Percentiles rank a stretch among this genome's conserved stretches.
Evolutionary conservation across 2,797 vertebrate species (phyloP).

Genomic region (Parambassis ranga): DNA sequence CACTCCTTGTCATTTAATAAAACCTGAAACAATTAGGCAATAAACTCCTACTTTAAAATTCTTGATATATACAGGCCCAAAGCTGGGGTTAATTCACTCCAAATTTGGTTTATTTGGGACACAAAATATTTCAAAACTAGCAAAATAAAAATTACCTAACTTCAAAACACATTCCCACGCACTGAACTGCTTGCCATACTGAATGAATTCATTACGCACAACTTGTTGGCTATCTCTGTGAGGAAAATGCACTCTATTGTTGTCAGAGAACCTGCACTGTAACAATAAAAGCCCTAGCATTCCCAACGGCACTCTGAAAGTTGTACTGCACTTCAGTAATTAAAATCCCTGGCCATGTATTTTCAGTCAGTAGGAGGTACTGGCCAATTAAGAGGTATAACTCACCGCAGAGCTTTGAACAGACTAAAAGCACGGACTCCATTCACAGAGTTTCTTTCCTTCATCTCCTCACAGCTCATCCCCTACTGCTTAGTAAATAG

Average conservation of each 20-base stretch:
- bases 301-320: slow-evolving; percentile 42
- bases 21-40: slow-evolving; percentile 11
- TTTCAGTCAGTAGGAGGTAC: slow-evolving; percentile 50
- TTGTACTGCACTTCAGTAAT: slow-evolving; percentile 56
- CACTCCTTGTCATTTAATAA: slow-evolving; percentile 10
- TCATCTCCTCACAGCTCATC: slow-evolving; percentile 32
- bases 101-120: slow-evolving; percentile 20
- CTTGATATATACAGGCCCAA: slow-evolving; percentile 26
- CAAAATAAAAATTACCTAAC: background rate
- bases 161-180: background rate
- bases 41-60: slow-evolving; percentile 50
- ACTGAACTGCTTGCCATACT: slow-evolving; percentile 9
- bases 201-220: slow-evolving; percentile 43
- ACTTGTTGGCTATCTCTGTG: slow-evolving; percentile 25
- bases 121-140: background rate
- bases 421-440: slow-evolving; percentile 30
- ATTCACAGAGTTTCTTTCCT: slow-evolving; percentile 25
- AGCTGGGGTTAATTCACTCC: slow-evolving; percentile 34
- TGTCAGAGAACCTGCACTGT: slow-evolving; percentile 47
- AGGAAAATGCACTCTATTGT: slow-evolving; percentile 43
- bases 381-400: slow-evolving; percentile 70
- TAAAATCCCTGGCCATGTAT: slow-evolving; percentile 57
- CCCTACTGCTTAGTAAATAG: slow-evolving; percentile 47
- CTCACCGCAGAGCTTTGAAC: slow-evolving; percentile 57
- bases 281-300: slow-evolving; percentile 56